These are phyloP conservation scores for Schizotus pectinicornis DNA, from an alignment of 2,888 invertebrate genomes.

Conservation along the genomic window DNA sequence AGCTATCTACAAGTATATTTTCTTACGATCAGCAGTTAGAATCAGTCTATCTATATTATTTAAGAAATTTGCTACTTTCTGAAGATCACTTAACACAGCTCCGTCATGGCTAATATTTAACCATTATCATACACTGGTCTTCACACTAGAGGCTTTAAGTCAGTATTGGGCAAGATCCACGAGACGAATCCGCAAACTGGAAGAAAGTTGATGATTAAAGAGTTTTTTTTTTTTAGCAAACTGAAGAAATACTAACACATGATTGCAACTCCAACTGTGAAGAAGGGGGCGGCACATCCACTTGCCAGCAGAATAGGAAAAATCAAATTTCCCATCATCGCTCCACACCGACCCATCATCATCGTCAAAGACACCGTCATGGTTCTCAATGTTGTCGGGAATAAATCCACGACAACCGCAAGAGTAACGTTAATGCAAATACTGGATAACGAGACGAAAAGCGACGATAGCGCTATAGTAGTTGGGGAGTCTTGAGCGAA, in stretches of 20 bases:
- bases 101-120: background rate
- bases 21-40: background rate
- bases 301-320: conserved; percentile 72
- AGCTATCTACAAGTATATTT: background rate
- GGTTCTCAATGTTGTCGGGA: conserved; percentile 73
- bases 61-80: background rate
- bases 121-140: background rate
- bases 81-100: no score
- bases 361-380: conserved; percentile 74
- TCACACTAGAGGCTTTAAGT: conserved; percentile 45
- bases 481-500: conserved; percentile 58
- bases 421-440: conserved; percentile 67
- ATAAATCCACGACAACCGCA: conserved; percentile 69
- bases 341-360: conserved; percentile 75
- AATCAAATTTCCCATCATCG: conserved; percentile 72
- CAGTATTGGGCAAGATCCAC: conserved; percentile 45
- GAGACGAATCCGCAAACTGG: conserved; percentile 42
- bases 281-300: conserved; percentile 76
- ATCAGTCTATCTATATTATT: background rate
- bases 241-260: conserved; percentile 59
- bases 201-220: conserved; percentile 26
- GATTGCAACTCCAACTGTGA: conserved; percentile 69
- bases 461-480: conserved; percentile 56
- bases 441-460: conserved; percentile 63
- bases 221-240: background rate